These are phyloP conservation scores for Aythya baeri DNA, from an alignment of 2,113 vertebrate genomes.

Conservation along the genomic window DNA sequence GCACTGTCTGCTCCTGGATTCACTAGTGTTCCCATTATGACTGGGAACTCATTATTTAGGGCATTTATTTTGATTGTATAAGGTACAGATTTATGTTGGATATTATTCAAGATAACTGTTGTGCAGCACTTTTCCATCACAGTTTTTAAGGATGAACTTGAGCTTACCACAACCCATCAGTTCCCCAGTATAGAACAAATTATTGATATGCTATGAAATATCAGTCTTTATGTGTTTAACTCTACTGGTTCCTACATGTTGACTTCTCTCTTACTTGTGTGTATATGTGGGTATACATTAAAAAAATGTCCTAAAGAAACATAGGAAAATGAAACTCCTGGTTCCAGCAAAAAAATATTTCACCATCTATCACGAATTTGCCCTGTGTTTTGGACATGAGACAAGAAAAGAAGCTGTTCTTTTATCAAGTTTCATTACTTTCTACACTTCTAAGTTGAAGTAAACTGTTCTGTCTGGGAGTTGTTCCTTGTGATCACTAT, in stretches of 20 bases:
- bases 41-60: not conserved
- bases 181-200: not conserved
- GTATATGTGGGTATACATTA: not conserved
- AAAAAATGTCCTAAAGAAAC: not conserved
- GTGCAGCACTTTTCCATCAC: not conserved
- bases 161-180: not conserved
- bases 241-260: not conserved
- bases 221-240: not conserved
- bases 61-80: not conserved
- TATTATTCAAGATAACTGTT: not conserved
- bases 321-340: not conserved
- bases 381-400: not conserved
- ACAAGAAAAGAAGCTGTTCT: not conserved
- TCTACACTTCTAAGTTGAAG: not conserved
- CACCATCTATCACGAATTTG: not conserved
- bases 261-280: not conserved
- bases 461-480: not conserved
- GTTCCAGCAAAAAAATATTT: not conserved
- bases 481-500: not conserved
- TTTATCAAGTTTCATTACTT: not conserved
- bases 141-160: not conserved
- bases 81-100: not conserved
- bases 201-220: not conserved
- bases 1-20: not conserved
- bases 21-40: not conserved